These are phyloP conservation scores for Zosterops pallidus DNA, from an alignment of 2,113 vertebrate species.

Conservation along the genomic window DNA sequence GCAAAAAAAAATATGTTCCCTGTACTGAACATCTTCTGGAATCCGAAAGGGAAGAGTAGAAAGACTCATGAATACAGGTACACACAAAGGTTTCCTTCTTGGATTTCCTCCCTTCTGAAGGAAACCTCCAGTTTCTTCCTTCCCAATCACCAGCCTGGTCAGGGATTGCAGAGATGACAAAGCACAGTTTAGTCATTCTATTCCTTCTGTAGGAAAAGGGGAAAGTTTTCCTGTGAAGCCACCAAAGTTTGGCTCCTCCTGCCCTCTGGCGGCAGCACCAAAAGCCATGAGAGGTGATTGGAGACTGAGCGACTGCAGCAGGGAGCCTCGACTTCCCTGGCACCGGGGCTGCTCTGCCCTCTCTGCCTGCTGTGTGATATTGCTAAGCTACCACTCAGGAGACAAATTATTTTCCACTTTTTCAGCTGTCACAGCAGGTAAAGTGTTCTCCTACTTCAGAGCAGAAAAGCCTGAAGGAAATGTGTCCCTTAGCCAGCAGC, in stretches of 20 bases:
- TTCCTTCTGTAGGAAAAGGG: neutral
- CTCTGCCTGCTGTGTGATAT: neutral
- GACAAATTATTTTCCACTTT: neutral
- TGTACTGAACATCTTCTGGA: neutral
- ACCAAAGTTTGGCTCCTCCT: neutral
- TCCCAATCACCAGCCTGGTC: neutral
- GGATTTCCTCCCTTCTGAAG: neutral
- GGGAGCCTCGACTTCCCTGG: too few species aligned
- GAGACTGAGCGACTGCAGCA: neutral
- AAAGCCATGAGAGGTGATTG: rapidly evolving
- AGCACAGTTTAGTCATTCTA: too few species aligned
- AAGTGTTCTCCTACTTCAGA: neutral
- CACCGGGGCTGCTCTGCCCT: neutral
- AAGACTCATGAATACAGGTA: neutral
- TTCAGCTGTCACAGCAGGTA: neutral
- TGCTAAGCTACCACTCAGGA: neutral
- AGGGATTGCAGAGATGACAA: neutral
- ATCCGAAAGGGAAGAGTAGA: neutral
- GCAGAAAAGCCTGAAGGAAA: neutral
- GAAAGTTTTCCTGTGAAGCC: rapidly evolving
- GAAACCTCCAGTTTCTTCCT: neutral
- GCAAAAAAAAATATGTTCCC: neutral
- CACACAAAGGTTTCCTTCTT: neutral
- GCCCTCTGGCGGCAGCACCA: neutral
- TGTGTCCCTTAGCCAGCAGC: neutral